Evolutionary conservation across 92 coral and sea anemone species (phyloP), one percentile per base, ranked within the genome.

Genomic region (Epizoanthus rinbou): DNA sequence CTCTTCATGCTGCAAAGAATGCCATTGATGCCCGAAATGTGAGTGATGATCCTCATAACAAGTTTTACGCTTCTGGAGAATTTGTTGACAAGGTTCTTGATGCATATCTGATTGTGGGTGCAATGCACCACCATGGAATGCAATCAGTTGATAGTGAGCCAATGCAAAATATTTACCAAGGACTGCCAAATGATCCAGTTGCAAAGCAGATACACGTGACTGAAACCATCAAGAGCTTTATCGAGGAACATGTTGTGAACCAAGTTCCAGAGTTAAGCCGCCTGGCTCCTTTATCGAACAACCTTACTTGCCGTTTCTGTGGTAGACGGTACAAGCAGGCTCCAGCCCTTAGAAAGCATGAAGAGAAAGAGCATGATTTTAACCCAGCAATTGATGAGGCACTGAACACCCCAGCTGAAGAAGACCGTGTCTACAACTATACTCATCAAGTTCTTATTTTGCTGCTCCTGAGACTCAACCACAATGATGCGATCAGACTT

Each of bases 11-110:
- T 16, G 76, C 68, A 0, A 33, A 89, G 43, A 91, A 91, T 53
- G 73, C 84, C 9, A 86, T 91, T 67, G 85, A 89, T 75, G 95
- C 95, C 6, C 68, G 92, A 69, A 91, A 83, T 86, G 92, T 88
- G 25, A 23, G 88, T 16, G 21, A 66, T 16, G 89, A 86, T 25
- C 95, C 92, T 0, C 89, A 89, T 85, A 86, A 68, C 67, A 72
- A 65, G 35, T 89, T 64, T 22, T 89, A 89, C 75, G 92, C 95
- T 66, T 74, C 87, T 16, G 62, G 87, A 74, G 92, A 89, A 72
- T 91, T 91, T 31, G 11, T 86, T 6, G 31, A 89, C 84, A 91
- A 91, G 65, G 85, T 80, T n/a, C 28, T 64, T 1, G 83, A 80
- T 74, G 94, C 87, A 33, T 91, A 84, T 70, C 64, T 85, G 69